Evolutionary conservation across 2,888 invertebrate genomes (phyloP).

Genomic region (Podabrus alpinus): DNA sequence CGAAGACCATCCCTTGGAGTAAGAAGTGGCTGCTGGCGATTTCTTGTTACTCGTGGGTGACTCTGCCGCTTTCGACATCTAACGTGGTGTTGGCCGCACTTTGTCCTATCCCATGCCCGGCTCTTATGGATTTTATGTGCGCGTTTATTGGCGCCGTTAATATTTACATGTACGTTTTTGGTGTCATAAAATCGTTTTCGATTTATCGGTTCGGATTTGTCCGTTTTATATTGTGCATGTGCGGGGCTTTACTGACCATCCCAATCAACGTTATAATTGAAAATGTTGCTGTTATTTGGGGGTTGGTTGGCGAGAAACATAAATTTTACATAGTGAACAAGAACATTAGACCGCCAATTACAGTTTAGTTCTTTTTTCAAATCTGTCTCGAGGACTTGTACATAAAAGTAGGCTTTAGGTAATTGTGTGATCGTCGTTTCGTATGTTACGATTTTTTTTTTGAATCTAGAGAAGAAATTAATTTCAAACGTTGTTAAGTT

Average conservation of each 20-base stretch:
- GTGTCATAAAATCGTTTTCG: slow-evolving; percentile 95
- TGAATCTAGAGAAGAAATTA: neutral
- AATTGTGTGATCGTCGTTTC: neutral
- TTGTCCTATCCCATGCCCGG: slow-evolving; percentile 87
- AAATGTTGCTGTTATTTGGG: slow-evolving; percentile 94
- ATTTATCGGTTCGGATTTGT: slow-evolving; percentile 82
- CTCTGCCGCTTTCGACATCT: slow-evolving; percentile 88
- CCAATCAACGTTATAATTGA: slow-evolving; percentile 94
- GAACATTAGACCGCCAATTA: slow-evolving; percentile 73
- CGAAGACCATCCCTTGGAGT: slow-evolving; percentile 76
- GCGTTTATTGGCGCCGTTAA: slow-evolving; percentile 92
- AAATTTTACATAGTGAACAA: slow-evolving; percentile 97
- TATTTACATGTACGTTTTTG: slow-evolving; percentile 97
- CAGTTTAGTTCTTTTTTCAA: slow-evolving; percentile 56
- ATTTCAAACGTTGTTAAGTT: neutral
- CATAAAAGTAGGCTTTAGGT: neutral
- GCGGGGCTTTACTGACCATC: slow-evolving; percentile 87
- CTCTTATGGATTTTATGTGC: slow-evolving; percentile 81
- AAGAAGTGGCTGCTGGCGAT: slow-evolving; percentile 83
- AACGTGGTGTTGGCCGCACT: slow-evolving; percentile 83
- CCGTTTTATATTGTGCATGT: slow-evolving; percentile 77
- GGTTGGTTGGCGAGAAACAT: slow-evolving; percentile 91
- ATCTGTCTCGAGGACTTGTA: neutral
- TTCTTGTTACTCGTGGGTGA: slow-evolving; percentile 95
- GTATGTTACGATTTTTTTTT: neutral